A percentile compares a stretch with the other conserved stretches of the same genome.
Conservation (phyloP, 1,140 invertebrate genomes). For the Arctopsyche grandis region DNA sequence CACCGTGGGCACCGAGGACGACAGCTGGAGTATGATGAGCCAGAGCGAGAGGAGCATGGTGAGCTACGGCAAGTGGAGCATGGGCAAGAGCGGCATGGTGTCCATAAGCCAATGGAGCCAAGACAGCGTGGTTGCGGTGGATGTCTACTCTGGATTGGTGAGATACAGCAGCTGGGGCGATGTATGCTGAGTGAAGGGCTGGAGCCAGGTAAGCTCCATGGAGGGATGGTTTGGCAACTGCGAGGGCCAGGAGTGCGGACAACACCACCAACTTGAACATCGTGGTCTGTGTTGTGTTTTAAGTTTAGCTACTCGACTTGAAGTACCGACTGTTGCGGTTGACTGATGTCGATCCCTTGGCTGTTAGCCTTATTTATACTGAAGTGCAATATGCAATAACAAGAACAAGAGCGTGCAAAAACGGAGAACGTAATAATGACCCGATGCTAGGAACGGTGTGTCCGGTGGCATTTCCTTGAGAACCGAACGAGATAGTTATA, state of each 20-base stretch:
- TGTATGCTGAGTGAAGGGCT: conserved; percentile 52
- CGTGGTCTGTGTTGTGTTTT: conserved; percentile 64
- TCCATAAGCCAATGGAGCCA: conserved; percentile 54
- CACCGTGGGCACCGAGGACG: conserved; percentile 61
- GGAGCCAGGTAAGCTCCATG: conserved; percentile 34
- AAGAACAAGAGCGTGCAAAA: conserved; percentile 21
- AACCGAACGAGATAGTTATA: conserved; percentile 19
- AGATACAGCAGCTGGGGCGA: conserved; percentile 57
- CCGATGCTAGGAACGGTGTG: conserved; percentile 9
- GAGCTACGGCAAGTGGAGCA: conserved; percentile 53
- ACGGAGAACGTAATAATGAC: conserved; percentile 31
- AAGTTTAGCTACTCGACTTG: conserved; percentile 45
- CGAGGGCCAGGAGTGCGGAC: conserved; percentile 58
- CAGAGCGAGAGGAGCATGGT: conserved; percentile 51
- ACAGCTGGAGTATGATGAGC: conserved; percentile 58
- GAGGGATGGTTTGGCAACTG: conserved; percentile 46
- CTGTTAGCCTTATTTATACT: conserved; percentile 48
- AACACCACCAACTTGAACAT: conserved; percentile 70
- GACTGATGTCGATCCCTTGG: conserved; percentile 39
- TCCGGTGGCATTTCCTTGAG: conserved; percentile 24
- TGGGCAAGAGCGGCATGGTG: conserved; percentile 52
- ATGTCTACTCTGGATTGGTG: conserved; percentile 61
- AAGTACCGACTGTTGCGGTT: conserved; percentile 4
- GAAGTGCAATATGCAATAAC: conserved; percentile 17
- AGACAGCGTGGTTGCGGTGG: conserved; percentile 54